Conservation (phyloP, 2,113 vertebrate genomes). For the Grus americana region DNA sequence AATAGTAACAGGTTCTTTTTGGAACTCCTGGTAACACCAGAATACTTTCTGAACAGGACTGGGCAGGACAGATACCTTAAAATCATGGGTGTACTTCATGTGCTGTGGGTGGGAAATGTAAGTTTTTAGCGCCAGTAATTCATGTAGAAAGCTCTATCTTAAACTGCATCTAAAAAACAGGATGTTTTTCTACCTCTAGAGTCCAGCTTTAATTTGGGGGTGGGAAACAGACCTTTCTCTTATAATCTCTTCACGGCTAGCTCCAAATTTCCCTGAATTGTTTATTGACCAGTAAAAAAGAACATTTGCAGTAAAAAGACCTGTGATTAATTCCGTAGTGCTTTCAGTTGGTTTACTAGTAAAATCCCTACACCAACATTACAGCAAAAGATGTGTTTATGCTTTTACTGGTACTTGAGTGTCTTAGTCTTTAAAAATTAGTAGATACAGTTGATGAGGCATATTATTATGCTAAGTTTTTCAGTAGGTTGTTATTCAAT, state of each 20-base stretch:
- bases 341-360: neutral
- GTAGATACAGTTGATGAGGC: neutral
- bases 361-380: fast-evolving
- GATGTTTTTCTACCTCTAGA: slow-evolving; percentile 35
- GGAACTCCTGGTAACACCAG: neutral
- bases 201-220: neutral
- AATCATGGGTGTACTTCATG: neutral
- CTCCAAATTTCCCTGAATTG: slow-evolving; percentile 51
- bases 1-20: neutral
- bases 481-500: fast-evolving
- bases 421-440: neutral
- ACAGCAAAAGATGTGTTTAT: neutral
- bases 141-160: slow-evolving; percentile 38
- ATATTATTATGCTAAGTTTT: neutral
- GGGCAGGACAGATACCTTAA: neutral
- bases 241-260: neutral
- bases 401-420: neutral
- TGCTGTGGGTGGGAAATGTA: neutral
- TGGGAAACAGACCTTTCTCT: neutral
- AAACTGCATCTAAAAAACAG: slow-evolving; percentile 36
- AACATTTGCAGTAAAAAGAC: neutral
- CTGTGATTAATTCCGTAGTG: neutral
- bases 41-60: neutral
- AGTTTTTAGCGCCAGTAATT: slow-evolving; percentile 6
- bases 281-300: neutral